Conservation (phyloP, 2,797 vertebrate species). For the Saxicola maurus region DNA sequence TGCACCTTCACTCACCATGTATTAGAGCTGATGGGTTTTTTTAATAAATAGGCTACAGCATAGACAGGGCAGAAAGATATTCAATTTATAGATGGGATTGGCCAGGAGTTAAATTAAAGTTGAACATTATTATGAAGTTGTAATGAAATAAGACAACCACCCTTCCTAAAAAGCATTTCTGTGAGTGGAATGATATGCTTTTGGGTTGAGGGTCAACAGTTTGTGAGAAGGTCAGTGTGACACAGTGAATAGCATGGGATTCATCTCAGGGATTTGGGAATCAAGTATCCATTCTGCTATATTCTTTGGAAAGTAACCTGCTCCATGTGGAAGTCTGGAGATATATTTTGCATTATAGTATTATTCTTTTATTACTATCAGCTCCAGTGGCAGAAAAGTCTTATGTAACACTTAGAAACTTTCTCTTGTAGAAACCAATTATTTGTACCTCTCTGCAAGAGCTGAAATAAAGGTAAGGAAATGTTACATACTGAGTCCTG, state of each 20-base stretch:
- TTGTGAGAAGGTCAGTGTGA: neutral
- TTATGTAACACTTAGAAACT: neutral
- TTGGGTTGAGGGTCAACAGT: neutral
- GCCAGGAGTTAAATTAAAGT: neutral
- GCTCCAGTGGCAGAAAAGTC: neutral
- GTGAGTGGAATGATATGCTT: neutral
- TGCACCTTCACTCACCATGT: neutral
- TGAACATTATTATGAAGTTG: neutral
- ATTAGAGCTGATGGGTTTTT: neutral
- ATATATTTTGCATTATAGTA: neutral
- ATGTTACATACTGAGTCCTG: neutral
- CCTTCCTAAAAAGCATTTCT: neutral
- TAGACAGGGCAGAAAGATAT: neutral
- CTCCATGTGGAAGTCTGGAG: neutral
- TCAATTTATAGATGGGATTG: neutral
- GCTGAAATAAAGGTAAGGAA: conserved; percentile 18
- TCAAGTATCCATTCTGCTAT: neutral
- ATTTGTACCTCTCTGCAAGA: neutral
- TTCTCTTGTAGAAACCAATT: conserved; percentile 5
- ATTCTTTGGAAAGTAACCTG: neutral
- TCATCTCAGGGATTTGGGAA: neutral
- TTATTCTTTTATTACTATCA: neutral
- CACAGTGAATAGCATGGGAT: neutral
- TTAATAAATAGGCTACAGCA: neutral
- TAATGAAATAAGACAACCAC: rapidly evolving